Base-by-base conservation (phyloP, 2,888 invertebrate species). In the Athalia cordata region DNA sequence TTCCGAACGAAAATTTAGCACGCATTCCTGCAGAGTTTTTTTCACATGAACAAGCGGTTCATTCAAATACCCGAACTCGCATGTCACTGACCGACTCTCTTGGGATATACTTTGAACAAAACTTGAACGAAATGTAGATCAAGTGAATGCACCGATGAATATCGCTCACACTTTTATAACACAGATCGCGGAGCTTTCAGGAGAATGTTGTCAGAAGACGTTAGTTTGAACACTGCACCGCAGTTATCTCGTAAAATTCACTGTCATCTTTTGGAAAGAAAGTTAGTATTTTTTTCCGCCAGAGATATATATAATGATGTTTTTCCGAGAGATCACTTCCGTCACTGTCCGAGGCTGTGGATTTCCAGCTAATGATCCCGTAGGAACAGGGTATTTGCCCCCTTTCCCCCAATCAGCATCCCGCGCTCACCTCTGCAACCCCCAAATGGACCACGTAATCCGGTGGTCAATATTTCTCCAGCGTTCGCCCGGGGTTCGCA, bases 401-500 rank as follows among this genome's bases (percentile, higher is more conserved):
- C 79, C 77, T 81, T 80, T 81, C 80, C 81, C 80, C 81, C 83
- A 83, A 83, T 83, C 83, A 81, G 80, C 81, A 79, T 78, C 80
- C 81, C 70, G 66, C 72, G 84, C 85, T 88, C 87, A 87, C 87
- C 88, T 86, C 87, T 85, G 85, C 87, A 87, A 86, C 86, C 88
- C 88, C 88, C 87, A 89, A 89, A 89, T 89, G 89, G 89, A 89
- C 89, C 89, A 86, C 87, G 87, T 87, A 86, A 89, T 87, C 85
- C 85, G 84, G 82, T 87, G 90, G 89, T 89, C 90, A 88, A 89
- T 89, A 89, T 89, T 89, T 89, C 90, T 89, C 87, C 87, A 82
- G 81, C 82, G 80, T 61, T 15, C 52, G 43, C 62, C 72, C 55
- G n/a, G 55, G 75, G 45, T 62, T 45, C 75, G 50, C 6, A 6